Evolutionary conservation across 1,140 invertebrate species (phyloP), one percentile per base, ranked within the genome.

Genomic region (Batillaria attramentaria): DNA sequence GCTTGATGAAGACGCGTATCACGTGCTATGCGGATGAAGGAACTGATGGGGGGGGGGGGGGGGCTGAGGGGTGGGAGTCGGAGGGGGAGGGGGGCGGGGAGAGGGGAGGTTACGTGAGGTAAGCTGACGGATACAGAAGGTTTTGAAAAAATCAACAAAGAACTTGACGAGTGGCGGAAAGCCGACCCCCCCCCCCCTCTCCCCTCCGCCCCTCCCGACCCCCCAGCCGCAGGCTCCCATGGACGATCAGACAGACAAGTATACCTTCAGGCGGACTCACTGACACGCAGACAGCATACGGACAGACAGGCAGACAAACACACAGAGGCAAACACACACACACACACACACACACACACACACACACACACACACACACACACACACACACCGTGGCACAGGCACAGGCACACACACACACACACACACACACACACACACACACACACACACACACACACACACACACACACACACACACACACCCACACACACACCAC

Each of bases 391-490:
- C 41, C 31, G n/a, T n/a, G n/a, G n/a, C n/a, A n/a, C n/a, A n/a
- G n/a, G 16, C 39, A 8, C 13, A 72, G 16, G 16, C 20, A 37
- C 54, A 33, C 35, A 13, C 20, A 8, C 35, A 16, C 35, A 75
- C 54, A 39, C 16, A 42, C 10, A 57, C 54, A 57, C 33, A 66
- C 28, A 66, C 75, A 66, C 42, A 6, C 60, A 66, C 28, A 41
- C 60, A 66, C 33, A 66, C 39, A 42, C 39, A 66, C 57, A 77
- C 24, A 28, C 60, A 42, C 46, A 77, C 60, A 66, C 39, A 65
- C 62, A 65, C 37, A 65, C 57, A 77, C 54, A 75, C 35, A 75
- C 54, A 60, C 57, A 75, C 33, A 75, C 73, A 75, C 54, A 75
- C 50, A 75, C 41, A 75, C 50, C n/a, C 54, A 54, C 50, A 33